Base-by-base conservation (phyloP, 1,140 invertebrate genomes). In the Anastrepha obliqua region DNA sequence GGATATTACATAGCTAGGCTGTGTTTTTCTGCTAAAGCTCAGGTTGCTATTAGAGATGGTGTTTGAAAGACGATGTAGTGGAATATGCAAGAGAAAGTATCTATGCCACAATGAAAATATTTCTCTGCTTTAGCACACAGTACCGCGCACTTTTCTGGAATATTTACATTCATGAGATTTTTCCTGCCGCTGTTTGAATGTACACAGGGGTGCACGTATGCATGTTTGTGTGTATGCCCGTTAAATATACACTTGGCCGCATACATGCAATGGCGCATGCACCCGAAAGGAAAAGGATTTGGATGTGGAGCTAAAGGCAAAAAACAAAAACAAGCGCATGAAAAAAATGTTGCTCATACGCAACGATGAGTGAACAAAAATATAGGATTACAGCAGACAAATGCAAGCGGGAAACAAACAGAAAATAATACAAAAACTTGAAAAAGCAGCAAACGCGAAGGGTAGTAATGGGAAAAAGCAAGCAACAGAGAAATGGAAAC, bases 271-370 rank as follows among this genome's bases (percentile, higher is more conserved):
- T 42, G 47, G 0, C 47, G 47, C 20, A 81, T 81, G 47, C 8
- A 58, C 17, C 20, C 74, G 47, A 13, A 74, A 20, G 47, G 17
- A 47, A 44, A 2, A 47, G 4, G 15, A 17, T 74, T 47, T 74
- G 47, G 51, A n/a, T n/a, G n/a, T n/a, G n/a, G n/a, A n/a, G n/a
- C n/a, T n/a, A n/a, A n/a, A n/a, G 55, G 47, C 5, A 17, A 9
- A 17, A 62, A 62, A 62, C 13, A n/a, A 81, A 81, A 81, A 47
- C 17, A 13, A 51, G 55, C 44, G 15, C 7, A 81, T 20, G 29
- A 9, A 67, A 81, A 81, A 81, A 81, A 81, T 81, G 74, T 81
- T 81, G 74, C 74, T 55, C 74, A 81, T 81, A 81, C 74, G 47
- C 74, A 55, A 29, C 47, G 74, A 42, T 81, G 74, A 9, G n/a